Evolutionary conservation across 1,140 invertebrate genomes (phyloP).

Genomic region (Papilio machaon): DNA sequence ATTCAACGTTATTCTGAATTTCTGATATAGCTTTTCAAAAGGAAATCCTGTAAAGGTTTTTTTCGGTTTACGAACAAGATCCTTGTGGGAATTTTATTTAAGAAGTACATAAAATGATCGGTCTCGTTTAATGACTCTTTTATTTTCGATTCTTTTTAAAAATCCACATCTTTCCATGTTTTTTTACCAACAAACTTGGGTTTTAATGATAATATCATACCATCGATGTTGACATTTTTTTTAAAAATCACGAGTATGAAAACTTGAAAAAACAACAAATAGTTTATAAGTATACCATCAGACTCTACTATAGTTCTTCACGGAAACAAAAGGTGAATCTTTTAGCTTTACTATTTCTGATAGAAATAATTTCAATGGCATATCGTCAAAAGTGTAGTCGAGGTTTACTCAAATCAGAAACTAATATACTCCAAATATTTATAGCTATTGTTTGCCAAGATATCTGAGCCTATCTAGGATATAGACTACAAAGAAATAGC

Average conservation of each 20-base stretch:
- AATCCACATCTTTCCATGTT: background rate
- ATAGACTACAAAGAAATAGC: background rate
- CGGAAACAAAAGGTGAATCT: too few relatives aligned
- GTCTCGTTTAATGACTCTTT: background rate
- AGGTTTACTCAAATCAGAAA: background rate
- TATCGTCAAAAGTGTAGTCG: too few relatives aligned
- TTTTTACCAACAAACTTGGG: too few relatives aligned
- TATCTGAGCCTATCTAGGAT: background rate
- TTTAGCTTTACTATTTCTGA: too few relatives aligned
- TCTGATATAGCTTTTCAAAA: slow-evolving; percentile 43
- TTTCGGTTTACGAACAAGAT: slow-evolving; percentile 19
- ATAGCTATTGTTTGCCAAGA: background rate
- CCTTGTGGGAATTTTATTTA: slow-evolving; percentile 23
- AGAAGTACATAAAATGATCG: background rate
- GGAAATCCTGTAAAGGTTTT: slow-evolving; percentile 37
- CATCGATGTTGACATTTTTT: too few relatives aligned
- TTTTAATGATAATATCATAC: too few relatives aligned
- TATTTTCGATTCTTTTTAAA: background rate
- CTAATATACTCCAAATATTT: background rate
- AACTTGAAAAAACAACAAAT: too few relatives aligned
- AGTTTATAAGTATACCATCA: too few relatives aligned
- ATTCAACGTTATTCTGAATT: slow-evolving; percentile 35
- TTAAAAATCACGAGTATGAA: too few relatives aligned
- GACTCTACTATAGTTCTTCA: too few relatives aligned
- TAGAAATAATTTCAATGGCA: too few relatives aligned